phyloP scores from a whole-genome alignment of 1,140 invertebrate species.

The Wiebesia pumilae region DNA sequence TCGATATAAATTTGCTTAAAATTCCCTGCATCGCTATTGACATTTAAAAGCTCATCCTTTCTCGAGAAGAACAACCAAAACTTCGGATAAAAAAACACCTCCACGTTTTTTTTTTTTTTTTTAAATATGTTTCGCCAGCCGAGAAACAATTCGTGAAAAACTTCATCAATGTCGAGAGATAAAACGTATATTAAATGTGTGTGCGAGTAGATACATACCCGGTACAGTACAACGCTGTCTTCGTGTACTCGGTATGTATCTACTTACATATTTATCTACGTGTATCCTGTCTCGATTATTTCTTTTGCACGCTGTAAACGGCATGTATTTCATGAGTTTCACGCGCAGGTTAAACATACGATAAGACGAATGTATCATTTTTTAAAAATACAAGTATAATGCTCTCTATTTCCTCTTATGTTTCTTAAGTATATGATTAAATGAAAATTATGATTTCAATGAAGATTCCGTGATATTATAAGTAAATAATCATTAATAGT shows the following conservation, averaged over 20 bases:
- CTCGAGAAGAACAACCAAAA: too few relatives aligned
- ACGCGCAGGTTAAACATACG: background rate
- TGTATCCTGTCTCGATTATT: background rate
- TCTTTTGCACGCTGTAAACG: background rate
- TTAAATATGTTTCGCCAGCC: background rate
- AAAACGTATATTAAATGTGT: background rate
- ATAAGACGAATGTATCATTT: background rate
- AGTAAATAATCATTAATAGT: background rate
- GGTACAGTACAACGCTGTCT: background rate
- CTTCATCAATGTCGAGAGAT: background rate
- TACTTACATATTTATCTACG: constrained; percentile 9
- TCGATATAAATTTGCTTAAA: too few relatives aligned
- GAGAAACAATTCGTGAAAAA: background rate
- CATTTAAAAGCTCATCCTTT: too few relatives aligned
- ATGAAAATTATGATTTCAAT: too few relatives aligned
- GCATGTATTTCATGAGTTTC: background rate
- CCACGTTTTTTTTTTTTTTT: too few relatives aligned
- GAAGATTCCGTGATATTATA: background rate
- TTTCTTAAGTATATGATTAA: background rate
- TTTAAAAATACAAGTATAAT: background rate
- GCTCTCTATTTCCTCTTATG: background rate
- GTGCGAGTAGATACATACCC: background rate
- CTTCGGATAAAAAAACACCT: background rate
- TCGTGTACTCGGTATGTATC: background rate
- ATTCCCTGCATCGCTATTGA: too few relatives aligned